Base-by-base conservation (phyloP, 2,113 vertebrate genomes). In the Nibea albiflora region DNA sequence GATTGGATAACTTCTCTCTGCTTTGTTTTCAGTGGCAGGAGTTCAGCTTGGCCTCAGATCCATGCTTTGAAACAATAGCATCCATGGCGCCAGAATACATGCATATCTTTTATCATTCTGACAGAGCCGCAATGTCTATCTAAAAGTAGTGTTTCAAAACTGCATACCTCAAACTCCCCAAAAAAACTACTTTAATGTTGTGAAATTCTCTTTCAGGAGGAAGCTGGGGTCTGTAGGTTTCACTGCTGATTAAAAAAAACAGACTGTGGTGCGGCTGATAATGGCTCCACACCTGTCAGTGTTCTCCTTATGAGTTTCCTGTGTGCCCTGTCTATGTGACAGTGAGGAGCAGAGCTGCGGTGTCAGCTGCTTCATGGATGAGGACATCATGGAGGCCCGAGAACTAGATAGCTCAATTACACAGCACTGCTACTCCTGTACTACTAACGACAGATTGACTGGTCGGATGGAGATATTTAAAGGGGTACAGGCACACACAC, bases 331-430 rank as follows among this genome's bases (percentile, higher is more conserved):
- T 77, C 70, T 24, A 15, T 69, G 78, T 86, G 87, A 90, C 84
- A 84, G 88, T 57, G 76, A 89, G 76, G 66, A 78, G 74, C 67
- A 70, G 81, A 78, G 80, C 80, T 47, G 63, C 35, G 3, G 78
- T 85, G 90, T 88, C 89, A 88, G 82, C 85, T 78, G 81, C 88
- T 90, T 90, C 91, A 86, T 88, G 89, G 89, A 83, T 87, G 89
- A 94, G 87, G 81, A 89, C 87, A 70, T 92, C 73, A 81, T 87
- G 78, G 73, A 86, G 86, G 87, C 87, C 91, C 47, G 39, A 85
- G 77, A 87, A 74, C 88, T 73, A 80, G 79, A 90, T 86, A 86
- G 90, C 91, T 94, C 91, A 92, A 93, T 92, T 92, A 92, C 83
- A 74, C 83, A 78, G 85, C 73, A 62, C 80, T 11, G 17, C 76